phyloP scores from a whole-genome alignment of 2,888 invertebrate genomes.

The Achlya flavicornis region DNA sequence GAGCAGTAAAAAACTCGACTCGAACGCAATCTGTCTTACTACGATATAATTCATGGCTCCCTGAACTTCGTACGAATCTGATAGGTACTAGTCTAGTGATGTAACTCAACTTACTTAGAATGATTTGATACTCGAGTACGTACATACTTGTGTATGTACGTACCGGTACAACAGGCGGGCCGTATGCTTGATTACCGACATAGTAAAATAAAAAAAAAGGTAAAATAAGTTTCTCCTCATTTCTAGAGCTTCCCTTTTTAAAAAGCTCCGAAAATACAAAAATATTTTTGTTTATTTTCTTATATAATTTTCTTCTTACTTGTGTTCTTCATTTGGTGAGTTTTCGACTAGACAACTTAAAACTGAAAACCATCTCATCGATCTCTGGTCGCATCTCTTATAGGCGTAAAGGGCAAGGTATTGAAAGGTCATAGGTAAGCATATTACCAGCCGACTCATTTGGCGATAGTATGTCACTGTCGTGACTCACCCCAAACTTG shows the following conservation, averaged over 20 bases:
- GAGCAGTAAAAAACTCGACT: not conserved
- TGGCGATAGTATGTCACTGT: slow-evolving; percentile 32
- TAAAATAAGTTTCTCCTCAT: no score
- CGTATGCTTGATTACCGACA: no score
- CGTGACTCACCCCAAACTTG: slow-evolving; percentile 21
- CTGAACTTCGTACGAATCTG: not conserved
- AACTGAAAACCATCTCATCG: not conserved
- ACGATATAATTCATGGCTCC: not conserved
- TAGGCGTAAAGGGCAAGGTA: slow-evolving; percentile 17
- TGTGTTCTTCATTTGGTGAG: no score
- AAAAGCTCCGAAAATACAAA: not conserved
- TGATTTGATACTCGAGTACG: not conserved
- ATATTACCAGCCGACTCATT: slow-evolving; percentile 41
- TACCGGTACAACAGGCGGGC: no score
- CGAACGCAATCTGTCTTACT: slow-evolving; percentile 1
- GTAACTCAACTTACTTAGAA: not conserved
- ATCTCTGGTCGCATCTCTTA: not conserved
- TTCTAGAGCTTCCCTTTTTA: not conserved
- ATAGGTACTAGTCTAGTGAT: not conserved
- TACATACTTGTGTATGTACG: no score
- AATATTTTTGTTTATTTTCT: not conserved
- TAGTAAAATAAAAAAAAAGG: no score
- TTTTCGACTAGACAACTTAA: no score
- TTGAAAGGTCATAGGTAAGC: slow-evolving; percentile 41
- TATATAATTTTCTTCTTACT: not conserved